A percentile compares a stretch with the other conserved stretches of the same genome.
phyloP scores from a whole-genome alignment of 2,113 vertebrate species.

The Marmota monax region DNA sequence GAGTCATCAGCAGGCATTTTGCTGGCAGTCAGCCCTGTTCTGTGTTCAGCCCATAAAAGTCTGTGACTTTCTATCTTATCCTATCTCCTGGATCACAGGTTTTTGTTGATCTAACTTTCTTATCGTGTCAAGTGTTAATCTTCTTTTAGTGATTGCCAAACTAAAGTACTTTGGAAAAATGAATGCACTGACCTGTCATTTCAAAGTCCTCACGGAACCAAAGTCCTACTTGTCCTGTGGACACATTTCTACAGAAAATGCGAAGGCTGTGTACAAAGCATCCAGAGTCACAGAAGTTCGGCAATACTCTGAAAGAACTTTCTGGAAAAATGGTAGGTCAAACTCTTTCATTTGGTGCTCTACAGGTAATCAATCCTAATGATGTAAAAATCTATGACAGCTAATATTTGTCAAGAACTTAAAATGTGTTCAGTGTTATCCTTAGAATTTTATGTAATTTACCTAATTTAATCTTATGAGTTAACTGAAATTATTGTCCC shows the following conservation, averaged over 20 bases:
- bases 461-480: neutral
- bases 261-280: neutral
- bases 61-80: slow-evolving; percentile 73
- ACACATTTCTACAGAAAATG: slow-evolving; percentile 21
- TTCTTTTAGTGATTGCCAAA: slow-evolving; percentile 72
- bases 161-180: slow-evolving; percentile 73
- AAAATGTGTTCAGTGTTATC: neutral
- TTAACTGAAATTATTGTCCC: neutral
- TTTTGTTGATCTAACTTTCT: slow-evolving; percentile 78
- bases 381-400: neutral
- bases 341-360: neutral
- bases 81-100: slow-evolving; percentile 73
- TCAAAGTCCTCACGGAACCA: slow-evolving; percentile 63
- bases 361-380: neutral
- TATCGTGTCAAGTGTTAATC: slow-evolving; percentile 80
- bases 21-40: slow-evolving; percentile 60
- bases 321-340: neutral
- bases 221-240: slow-evolving; percentile 52
- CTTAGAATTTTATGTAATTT: neutral
- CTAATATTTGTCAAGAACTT: neutral
- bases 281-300: neutral
- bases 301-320: neutral
- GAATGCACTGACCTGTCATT: slow-evolving; percentile 73
- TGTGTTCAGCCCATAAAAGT: slow-evolving; percentile 1
- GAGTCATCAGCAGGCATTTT: slow-evolving; percentile 75